Percentiles rank a stretch among this genome's conserved stretches.
Conservation (phyloP, 2,797 vertebrate species). For the Gallirallus australis region DNA sequence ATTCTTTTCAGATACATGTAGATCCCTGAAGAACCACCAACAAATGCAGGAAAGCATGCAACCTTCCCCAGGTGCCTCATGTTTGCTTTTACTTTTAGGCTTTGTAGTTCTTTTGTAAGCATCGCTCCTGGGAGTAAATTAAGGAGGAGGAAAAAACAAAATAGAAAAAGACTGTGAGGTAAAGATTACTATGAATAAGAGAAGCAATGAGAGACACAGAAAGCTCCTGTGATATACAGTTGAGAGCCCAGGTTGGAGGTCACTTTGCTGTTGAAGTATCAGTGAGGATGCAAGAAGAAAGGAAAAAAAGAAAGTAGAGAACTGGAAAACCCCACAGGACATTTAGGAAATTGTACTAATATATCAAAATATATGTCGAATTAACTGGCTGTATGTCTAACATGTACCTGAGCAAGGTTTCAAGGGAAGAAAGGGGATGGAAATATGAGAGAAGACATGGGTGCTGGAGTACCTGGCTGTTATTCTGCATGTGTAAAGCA, state of each 20-base stretch:
- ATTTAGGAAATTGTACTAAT: background rate
- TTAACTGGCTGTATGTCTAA: background rate
- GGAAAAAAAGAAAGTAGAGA: background rate
- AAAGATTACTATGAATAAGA: background rate
- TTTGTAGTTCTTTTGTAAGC: background rate
- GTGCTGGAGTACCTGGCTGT: background rate
- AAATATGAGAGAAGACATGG: background rate
- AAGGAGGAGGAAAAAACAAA: background rate
- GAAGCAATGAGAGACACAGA: background rate
- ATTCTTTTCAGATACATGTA: background rate
- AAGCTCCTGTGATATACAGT: background rate
- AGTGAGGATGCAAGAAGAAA: background rate
- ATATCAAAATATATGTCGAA: background rate
- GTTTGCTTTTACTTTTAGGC: background rate
- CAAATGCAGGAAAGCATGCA: background rate
- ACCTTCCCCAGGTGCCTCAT: background rate
- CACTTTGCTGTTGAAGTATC: background rate
- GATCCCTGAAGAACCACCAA: background rate
- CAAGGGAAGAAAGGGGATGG: background rate
- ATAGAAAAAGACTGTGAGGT: background rate
- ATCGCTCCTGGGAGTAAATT: background rate
- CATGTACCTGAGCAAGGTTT: background rate
- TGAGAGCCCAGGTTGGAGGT: background rate
- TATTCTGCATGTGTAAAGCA: background rate
- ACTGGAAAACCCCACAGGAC: background rate